Percentiles rank a stretch among this genome's conserved stretches.
Conservation (phyloP, 2,113 vertebrate genomes). For the Acrocephalus kingi region DNA sequence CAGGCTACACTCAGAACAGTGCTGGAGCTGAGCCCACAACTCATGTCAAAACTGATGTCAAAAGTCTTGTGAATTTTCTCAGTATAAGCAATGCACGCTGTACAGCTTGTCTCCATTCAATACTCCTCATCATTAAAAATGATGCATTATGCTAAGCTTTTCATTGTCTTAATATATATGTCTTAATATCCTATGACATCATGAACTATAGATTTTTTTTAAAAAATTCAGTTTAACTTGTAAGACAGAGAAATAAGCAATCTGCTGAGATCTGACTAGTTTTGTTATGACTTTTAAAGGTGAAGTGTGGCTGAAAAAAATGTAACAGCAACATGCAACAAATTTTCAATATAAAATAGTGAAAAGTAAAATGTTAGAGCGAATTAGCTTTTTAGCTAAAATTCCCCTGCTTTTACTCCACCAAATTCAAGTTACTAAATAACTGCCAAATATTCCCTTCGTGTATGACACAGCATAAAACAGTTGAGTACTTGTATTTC, state of each 20-base stretch:
- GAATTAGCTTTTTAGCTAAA: not conserved
- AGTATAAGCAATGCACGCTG: not conserved
- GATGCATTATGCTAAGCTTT: not conserved
- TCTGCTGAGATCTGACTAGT: not conserved
- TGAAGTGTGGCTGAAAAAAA: not conserved
- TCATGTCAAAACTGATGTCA: slow-evolving; percentile 32
- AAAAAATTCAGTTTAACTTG: not conserved
- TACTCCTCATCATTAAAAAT: not conserved
- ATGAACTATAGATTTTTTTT: not conserved
- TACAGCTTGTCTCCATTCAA: not conserved
- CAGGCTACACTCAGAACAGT: not conserved
- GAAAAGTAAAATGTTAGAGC: not conserved
- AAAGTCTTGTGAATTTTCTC: slow-evolving; percentile 2
- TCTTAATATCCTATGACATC: not conserved
- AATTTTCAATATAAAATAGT: not conserved
- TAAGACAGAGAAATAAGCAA: not conserved
- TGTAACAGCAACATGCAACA: not conserved
- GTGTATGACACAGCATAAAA: slow-evolving; percentile 22
- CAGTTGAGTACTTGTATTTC: not conserved
- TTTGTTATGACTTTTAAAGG: not conserved
- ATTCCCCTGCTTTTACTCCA: not conserved
- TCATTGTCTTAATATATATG: not conserved
- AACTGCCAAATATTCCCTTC: not conserved
- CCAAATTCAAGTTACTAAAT: not conserved
- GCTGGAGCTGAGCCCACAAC: not conserved